Base-by-base conservation (phyloP, 2,888 invertebrate genomes). In the Eristalinus sepulchralis region DNA sequence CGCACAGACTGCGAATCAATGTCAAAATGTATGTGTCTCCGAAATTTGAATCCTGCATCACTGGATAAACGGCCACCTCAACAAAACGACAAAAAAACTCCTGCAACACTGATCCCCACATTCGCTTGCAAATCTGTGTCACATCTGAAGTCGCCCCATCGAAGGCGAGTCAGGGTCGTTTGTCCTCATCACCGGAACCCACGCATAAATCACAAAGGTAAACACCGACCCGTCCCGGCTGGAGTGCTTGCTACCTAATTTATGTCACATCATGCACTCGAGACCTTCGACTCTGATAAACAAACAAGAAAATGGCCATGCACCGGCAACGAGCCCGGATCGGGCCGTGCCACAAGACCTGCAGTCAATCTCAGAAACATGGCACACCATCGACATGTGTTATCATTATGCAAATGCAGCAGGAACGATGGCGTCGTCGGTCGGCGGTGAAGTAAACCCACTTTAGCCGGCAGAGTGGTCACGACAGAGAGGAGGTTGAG, bases 211-310 rank as follows among this genome's bases (percentile, higher is more conserved):
- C 57, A 13, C 13, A 39, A 33, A 62, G 70, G 71, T 71, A 70
- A 78, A 57, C 57, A 27, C 22, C 5, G 2, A 8, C 20, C 24
- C 17, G 55, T 31, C 27, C 22, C 13, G 27, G 22, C 39, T 6
- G 24, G 11, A 13, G n/a, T n/a, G 53, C 27, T 36, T 24, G 8
- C 36, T n/a, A 33, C 17, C 63, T 81, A 81, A 77, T 85, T 85
- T 85, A 85, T 85, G 84, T 81, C 71, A 33, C 72, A 77, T 85
- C 81, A 81, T 81, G 84, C 77, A 85, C 81, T 85, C 84, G 81
- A 81, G 76, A 81, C 81, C 77, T 81, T 76, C 80, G 81, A 67
- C 71, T 66, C 75, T 55, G 60, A 62, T 84, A 71, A 84, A 71
- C 71, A 75, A 80, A 84, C 66, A 80, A 67, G 63, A 64, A 59